Evolutionary conservation across 2,113 vertebrate genomes (phyloP).

Genomic region (Micronycteris hirsuta): DNA sequence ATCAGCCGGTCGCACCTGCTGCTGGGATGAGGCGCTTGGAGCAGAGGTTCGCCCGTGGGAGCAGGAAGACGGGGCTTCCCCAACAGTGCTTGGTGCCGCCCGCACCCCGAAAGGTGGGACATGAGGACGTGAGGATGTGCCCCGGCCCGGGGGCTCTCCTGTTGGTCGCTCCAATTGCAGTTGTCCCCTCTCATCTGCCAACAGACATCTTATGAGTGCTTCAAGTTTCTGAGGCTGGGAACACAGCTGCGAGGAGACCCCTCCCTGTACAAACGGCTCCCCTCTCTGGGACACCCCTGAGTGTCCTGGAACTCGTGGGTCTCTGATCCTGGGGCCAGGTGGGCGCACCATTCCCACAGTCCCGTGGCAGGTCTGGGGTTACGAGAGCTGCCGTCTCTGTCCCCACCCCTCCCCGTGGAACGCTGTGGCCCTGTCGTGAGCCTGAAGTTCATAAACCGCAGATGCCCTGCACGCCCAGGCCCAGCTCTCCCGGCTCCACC

Average conservation of each 20-base stretch:
- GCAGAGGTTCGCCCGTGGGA: too few relatives aligned
- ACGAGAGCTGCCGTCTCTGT: not conserved
- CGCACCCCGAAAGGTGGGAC: rapidly evolving
- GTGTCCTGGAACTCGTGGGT: not conserved
- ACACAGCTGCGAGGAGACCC: rapidly evolving
- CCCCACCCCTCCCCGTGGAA: not conserved
- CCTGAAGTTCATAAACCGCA: not conserved
- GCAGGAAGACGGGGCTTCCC: not conserved
- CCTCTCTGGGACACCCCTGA: rapidly evolving
- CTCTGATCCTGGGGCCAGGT: not conserved
- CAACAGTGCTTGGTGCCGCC: rapidly evolving
- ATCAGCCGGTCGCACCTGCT: not conserved
- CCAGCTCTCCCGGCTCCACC: too few relatives aligned
- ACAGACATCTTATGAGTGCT: rapidly evolving
- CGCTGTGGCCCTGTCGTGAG: rapidly evolving
- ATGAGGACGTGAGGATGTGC: rapidly evolving
- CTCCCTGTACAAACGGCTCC: rapidly evolving
- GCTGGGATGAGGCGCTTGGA: not conserved
- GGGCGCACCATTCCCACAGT: not conserved
- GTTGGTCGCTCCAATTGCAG: rapidly evolving
- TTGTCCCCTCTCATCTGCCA: too few relatives aligned
- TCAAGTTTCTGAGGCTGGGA: rapidly evolving
- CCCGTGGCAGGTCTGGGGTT: not conserved
- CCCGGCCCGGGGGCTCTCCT: not conserved
- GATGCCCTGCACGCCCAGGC: not conserved